phyloP scores from a whole-genome alignment of 1,140 invertebrate species.

The Augochlora pura region DNA sequence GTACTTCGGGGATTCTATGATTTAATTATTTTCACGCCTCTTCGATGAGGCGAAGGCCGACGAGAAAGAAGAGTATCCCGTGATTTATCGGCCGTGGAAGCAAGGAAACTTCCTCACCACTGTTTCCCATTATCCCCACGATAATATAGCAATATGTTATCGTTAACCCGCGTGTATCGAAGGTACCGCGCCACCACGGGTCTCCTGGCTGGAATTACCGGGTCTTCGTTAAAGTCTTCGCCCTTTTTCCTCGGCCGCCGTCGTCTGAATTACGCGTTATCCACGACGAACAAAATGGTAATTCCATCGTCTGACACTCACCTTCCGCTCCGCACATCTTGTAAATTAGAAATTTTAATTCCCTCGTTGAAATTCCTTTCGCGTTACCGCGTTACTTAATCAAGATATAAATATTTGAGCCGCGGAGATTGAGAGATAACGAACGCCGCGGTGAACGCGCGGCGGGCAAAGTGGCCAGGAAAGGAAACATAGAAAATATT shows the following conservation, averaged over 20 bases:
- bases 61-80: not conserved
- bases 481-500: conserved; percentile 63
- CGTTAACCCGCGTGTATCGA: conserved; percentile 8
- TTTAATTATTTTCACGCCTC: not conserved
- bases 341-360: conserved; percentile 20
- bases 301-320: not conserved
- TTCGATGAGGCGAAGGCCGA: not conserved
- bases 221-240: not conserved
- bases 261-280: not conserved
- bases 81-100: conserved; percentile 3
- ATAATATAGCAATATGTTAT: conserved; percentile 25
- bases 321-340: not conserved
- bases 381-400: not conserved
- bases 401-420: conserved; percentile 42
- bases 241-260: not conserved
- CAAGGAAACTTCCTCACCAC: not conserved
- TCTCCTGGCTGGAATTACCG: not conserved
- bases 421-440: not conserved
- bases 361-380: not conserved
- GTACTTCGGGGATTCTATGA: not conserved
- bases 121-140: not conserved
- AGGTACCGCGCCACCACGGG: not conserved
- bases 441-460: not conserved
- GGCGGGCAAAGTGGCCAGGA: conserved; percentile 19
- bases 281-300: not conserved